These are phyloP conservation scores for Drosophila teissieri DNA, from an alignment of 1,140 invertebrate genomes.

Conservation along the genomic window DNA sequence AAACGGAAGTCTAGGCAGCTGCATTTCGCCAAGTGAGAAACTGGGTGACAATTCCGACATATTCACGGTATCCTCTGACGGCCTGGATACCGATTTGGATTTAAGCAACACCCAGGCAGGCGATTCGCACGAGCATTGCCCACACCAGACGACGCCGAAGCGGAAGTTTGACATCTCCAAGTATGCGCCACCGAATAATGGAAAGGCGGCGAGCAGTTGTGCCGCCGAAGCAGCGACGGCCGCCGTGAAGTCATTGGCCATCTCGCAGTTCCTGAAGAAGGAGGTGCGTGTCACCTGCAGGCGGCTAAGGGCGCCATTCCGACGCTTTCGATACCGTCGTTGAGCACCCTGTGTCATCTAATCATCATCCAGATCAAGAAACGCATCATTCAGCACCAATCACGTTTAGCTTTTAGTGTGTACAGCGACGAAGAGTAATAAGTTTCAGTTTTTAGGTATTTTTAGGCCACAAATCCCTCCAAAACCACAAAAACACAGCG, in stretches of 20 bases:
- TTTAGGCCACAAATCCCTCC: slow-evolving; percentile 51
- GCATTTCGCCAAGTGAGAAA: slow-evolving; percentile 80
- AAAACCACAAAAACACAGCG: slow-evolving; percentile 9
- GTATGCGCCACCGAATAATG: slow-evolving; percentile 76
- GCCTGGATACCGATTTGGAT: slow-evolving; percentile 79
- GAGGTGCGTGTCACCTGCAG: slow-evolving; percentile 80
- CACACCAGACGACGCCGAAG: slow-evolving; percentile 69
- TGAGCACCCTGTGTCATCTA: slow-evolving; percentile 49
- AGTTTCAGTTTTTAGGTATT: slow-evolving; percentile 51
- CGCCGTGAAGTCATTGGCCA: slow-evolving; percentile 75
- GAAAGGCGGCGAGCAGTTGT: slow-evolving; percentile 70
- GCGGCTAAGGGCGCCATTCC: slow-evolving; percentile 77
- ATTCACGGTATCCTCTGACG: slow-evolving; percentile 82
- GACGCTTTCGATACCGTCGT: slow-evolving; percentile 81
- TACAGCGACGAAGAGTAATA: slow-evolving; percentile 38
- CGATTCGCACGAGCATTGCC: slow-evolving; percentile 54
- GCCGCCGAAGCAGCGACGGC: slow-evolving; percentile 79
- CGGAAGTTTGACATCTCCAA: slow-evolving; percentile 77
- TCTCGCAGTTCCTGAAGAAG: slow-evolving; percentile 82
- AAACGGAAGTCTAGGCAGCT: slow-evolving; percentile 76
- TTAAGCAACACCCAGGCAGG: slow-evolving; percentile 73
- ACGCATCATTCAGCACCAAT: slow-evolving; percentile 41
- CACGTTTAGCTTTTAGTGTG: slow-evolving; percentile 48
- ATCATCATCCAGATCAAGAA: slow-evolving; percentile 24
- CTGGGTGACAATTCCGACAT: slow-evolving; percentile 81